phyloP scores from a whole-genome alignment of 1,140 invertebrate species.

The Plectrocnemia conspersa region DNA sequence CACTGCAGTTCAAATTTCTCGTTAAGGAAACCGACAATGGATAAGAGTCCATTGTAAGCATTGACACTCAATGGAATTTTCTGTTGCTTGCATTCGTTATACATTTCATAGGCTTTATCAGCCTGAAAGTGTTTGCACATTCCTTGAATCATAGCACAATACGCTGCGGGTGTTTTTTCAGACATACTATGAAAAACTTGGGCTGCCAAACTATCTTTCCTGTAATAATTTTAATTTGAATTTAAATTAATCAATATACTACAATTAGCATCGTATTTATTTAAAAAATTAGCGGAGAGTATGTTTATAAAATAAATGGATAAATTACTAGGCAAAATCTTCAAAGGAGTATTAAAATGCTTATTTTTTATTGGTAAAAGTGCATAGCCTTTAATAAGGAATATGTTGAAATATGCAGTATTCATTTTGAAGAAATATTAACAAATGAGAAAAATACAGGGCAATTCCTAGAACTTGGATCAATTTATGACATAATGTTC shows the following conservation, averaged over 20 bases:
- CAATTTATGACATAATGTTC: too few species aligned
- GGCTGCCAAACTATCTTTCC: slow-evolving; percentile 63
- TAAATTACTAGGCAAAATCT: too few species aligned
- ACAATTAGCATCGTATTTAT: too few species aligned
- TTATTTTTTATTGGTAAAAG: too few species aligned
- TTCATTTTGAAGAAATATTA: too few species aligned
- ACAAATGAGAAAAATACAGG: too few species aligned
- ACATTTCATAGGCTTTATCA: slow-evolving; percentile 60
- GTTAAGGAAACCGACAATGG: slow-evolving; percentile 54
- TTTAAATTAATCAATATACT: not conserved
- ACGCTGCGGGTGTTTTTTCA: slow-evolving; percentile 58
- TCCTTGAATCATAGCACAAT: slow-evolving; percentile 66
- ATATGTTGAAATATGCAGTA: too few species aligned
- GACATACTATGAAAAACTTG: slow-evolving; percentile 61
- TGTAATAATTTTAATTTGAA: slow-evolving; percentile 38
- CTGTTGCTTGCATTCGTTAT: slow-evolving; percentile 62
- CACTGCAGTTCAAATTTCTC: slow-evolving; percentile 60
- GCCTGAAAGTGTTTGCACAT: slow-evolving; percentile 60
- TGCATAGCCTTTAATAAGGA: too few species aligned
- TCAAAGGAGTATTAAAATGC: too few species aligned
- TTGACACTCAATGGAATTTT: slow-evolving; percentile 58
- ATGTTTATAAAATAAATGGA: too few species aligned
- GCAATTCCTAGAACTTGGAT: too few species aligned
- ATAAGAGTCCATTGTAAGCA: slow-evolving; percentile 70
- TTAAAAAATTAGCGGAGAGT: too few species aligned